A percentile compares a stretch with the other conserved stretches of the same genome.
Conservation (phyloP, 2,797 vertebrate genomes). For the Brotula barbata region DNA sequence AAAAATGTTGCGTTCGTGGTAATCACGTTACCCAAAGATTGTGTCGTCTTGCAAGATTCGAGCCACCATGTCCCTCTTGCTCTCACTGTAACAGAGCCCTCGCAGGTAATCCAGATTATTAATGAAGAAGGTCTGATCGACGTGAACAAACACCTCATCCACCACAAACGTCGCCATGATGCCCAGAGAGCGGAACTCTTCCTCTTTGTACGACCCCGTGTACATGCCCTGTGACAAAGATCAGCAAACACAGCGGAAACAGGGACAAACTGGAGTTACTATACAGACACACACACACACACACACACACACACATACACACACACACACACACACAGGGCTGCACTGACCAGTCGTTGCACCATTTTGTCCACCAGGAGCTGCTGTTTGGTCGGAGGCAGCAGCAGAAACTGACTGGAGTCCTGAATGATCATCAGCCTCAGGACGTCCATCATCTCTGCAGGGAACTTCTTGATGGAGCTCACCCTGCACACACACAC, state of each 20-base stretch:
- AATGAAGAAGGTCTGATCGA: conserved; percentile 75
- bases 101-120: conserved; percentile 68
- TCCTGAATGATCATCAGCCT: conserved; percentile 70
- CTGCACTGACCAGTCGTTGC: conserved; percentile 75
- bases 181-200: conserved; percentile 77
- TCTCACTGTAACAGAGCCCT: conserved; percentile 73
- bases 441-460: conserved; percentile 69
- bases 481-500: conserved; percentile 68
- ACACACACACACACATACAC: not conserved
- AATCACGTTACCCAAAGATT: conserved; percentile 73
- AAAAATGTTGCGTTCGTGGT: not conserved
- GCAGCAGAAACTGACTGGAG: conserved; percentile 71
- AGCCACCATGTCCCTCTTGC: conserved; percentile 74
- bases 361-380: conserved; percentile 80
- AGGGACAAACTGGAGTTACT: not conserved
- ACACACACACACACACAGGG: not conserved
- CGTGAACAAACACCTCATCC: conserved; percentile 76
- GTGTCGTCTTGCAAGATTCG: conserved; percentile 71
- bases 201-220: conserved; percentile 72
- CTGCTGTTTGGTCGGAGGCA: conserved; percentile 72
- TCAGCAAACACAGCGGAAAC: not conserved
- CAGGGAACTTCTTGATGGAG: conserved; percentile 77
- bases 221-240: conserved; percentile 70
- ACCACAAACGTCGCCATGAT: conserved; percentile 78
- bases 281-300: too few relatives aligned